Evolutionary conservation across 2,888 invertebrate species (phyloP).

Genomic region (Lepidocyrtinus sp.): DNA sequence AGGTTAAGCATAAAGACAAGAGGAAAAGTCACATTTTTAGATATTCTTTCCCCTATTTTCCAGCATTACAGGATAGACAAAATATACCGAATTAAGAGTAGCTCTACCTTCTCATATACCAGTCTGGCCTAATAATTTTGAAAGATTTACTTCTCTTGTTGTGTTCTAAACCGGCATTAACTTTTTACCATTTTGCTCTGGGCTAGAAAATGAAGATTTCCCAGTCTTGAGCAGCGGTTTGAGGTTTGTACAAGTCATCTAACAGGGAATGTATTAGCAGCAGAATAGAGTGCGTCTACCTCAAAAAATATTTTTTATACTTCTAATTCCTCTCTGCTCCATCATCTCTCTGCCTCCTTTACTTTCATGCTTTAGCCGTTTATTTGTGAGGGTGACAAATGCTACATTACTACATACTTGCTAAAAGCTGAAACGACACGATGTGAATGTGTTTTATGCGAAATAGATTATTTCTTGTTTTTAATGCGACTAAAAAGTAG

Average conservation of each 20-base stretch:
- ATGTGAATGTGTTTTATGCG: constrained; percentile 21
- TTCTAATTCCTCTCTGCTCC: constrained; percentile 12
- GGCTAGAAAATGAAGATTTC: background rate
- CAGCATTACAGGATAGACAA: constrained; percentile 16
- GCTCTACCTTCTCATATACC: no score
- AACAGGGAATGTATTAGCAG: background rate
- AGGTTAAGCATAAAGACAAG: background rate
- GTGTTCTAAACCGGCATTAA: background rate
- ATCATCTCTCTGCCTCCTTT: constrained; percentile 9
- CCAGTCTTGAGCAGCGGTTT: background rate
- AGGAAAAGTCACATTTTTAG: background rate
- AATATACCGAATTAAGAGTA: constrained; percentile 7
- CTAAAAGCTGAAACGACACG: constrained; percentile 14
- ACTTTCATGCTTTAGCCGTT: constrained; percentile 15
- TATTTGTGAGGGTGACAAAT: constrained; percentile 20
- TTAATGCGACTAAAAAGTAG: constrained; percentile 4
- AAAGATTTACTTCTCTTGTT: no score
- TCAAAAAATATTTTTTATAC: constrained; percentile 6
- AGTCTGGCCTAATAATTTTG: no score
- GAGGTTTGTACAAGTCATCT: constrained; percentile 7
- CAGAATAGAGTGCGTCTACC: constrained; percentile 12
- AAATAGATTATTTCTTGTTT: background rate
- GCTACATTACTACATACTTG: constrained; percentile 3
- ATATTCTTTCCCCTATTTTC: constrained; percentile 1
- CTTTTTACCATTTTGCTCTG: background rate